Evolutionary conservation across 2,113 vertebrate genomes (phyloP), one percentile per base, ranked within the genome.

Genomic region (Anolis carolinensis): DNA sequence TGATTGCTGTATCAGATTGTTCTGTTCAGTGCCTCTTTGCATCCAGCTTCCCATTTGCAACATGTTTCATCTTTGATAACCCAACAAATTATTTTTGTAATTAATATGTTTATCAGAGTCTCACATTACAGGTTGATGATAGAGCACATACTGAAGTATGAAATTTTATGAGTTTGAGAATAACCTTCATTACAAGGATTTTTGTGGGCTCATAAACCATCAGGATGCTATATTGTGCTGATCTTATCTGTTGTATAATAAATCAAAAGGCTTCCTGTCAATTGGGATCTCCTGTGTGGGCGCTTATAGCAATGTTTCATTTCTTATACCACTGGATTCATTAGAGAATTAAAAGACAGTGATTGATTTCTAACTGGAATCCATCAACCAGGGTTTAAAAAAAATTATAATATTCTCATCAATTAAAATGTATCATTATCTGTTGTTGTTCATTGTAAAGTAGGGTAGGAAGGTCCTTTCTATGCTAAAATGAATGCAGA

Each of bases 301-400:
- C 5, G 62, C 0, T 84, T 93, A 90, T 81, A 83, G 62, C 68
- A 83, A 82, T 78, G 63, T 88, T 92, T 93, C 79, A 83, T 92
- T 93, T 91, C 87, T 87, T 91, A 85, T 87, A 88, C 74, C 71
- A 67, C 85, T 87, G 39, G 74, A 84, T 48, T 93, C 83, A 91
- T 89, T 90, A 84, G 75, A 90, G 93, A 93, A 89, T 89, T 89
- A 93, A 92, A 75, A 88, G 89, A 90, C 83, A 89, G 65, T 92
- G 92, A 94, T 87, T 85, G 90, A 94, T 92, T 92, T 92, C 90
- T 79, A 92, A 83, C 84, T 68, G 85, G 72, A 89, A 88, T 91
- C 85, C 39, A 90, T 90, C 89, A 92, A 85, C 74, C 52, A 82
- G 77, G 63, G 62, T 89, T n/a, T 92, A 94, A 92, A 65, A 67